Evolutionary conservation across 2,888 invertebrate genomes (phyloP).

Genomic region (Hyppa rectilinea): DNA sequence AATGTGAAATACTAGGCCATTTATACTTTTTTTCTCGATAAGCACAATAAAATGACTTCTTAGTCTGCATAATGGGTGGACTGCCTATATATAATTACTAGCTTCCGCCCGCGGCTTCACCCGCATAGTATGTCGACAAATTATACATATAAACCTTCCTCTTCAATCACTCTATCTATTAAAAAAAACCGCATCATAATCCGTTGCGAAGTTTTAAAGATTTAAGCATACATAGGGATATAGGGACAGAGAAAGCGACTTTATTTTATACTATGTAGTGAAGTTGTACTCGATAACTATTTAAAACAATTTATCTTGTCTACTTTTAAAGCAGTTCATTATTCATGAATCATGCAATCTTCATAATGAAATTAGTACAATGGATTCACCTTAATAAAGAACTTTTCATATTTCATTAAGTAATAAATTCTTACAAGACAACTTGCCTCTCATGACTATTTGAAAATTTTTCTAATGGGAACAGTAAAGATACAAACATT

Average conservation of each 20-base stretch:
- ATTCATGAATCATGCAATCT: slow-evolving; percentile 20
- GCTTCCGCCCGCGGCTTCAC: no score
- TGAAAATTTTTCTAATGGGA: slow-evolving; percentile 12
- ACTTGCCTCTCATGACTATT: not conserved
- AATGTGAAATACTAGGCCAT: not conserved
- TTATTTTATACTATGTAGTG: no score
- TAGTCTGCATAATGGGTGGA: slow-evolving; percentile 17
- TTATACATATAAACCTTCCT: no score
- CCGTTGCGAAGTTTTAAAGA: no score
- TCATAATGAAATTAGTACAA: slow-evolving; percentile 1
- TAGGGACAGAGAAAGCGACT: no score
- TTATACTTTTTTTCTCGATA: slow-evolving; percentile 4
- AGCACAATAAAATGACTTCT: slow-evolving; percentile 9
- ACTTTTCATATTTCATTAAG: not conserved
- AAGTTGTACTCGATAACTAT: slow-evolving; percentile 6
- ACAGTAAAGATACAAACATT: not conserved
- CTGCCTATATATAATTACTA: no score
- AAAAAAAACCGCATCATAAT: no score
- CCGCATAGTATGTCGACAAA: no score
- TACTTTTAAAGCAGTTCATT: slow-evolving; percentile 20
- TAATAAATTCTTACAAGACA: slow-evolving; percentile 18
- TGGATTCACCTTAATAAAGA: not conserved
- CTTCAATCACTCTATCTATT: no score
- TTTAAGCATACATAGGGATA: no score
- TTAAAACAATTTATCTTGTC: not conserved